Conservation (phyloP, 2,888 invertebrate genomes). For the Tenthredo mesomela region DNA sequence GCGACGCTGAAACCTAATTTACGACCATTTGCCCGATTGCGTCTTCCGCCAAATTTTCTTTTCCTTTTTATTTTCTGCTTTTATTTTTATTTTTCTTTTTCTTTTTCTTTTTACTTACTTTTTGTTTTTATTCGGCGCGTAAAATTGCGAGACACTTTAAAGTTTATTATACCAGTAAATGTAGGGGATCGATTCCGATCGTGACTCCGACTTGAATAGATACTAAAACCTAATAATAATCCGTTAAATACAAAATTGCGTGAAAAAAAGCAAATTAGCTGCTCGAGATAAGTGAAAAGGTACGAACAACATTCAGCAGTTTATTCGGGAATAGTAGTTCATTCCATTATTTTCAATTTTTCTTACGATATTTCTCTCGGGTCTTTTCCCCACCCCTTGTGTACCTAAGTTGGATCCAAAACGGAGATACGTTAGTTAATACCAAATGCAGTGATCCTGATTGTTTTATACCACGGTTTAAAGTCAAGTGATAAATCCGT, state of each 20-base stretch:
- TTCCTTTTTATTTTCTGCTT: not conserved
- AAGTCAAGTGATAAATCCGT: not conserved
- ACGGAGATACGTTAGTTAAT: not conserved
- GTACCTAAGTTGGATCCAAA: not conserved
- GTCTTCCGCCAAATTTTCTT: conserved; percentile 8
- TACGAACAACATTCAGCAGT: not conserved
- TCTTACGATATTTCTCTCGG: not conserved
- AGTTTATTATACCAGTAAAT: conserved; percentile 38
- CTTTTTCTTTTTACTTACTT: not conserved
- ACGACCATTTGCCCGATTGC: conserved; percentile 54
- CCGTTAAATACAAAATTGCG: not conserved
- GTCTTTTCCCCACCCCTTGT: not conserved
- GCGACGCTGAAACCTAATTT: conserved; percentile 51
- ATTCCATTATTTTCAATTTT: not conserved
- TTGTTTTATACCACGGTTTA: not conserved
- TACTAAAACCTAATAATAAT: not conserved
- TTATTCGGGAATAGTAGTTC: not conserved
- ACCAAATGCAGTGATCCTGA: not conserved
- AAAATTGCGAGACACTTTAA: conserved; percentile 36
- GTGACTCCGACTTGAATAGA: conserved; percentile 7
- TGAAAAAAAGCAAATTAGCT: not conserved
- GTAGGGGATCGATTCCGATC: conserved; percentile 29
- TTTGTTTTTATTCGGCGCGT: not conserved
- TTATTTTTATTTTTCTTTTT: no score
- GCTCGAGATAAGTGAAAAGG: not conserved